Evolutionary conservation across 2,113 vertebrate genomes (phyloP).

Genomic region (Henicopernis longicauda): DNA sequence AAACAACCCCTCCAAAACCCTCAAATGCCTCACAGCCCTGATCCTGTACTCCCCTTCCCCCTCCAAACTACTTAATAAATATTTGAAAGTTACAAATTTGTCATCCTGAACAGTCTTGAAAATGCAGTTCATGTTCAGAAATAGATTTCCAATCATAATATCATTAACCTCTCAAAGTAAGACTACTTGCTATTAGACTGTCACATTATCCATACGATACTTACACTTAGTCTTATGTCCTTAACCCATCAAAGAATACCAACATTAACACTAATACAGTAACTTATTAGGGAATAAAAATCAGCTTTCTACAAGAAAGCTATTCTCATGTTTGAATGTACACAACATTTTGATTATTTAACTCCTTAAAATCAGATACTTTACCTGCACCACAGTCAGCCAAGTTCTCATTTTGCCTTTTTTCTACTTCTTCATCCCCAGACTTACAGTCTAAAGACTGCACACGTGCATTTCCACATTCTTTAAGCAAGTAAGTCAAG

Average conservation of each 20-base stretch:
- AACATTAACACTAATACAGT: background rate
- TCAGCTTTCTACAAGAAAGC: background rate
- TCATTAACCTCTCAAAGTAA: background rate
- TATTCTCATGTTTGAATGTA: background rate
- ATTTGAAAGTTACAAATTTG: background rate
- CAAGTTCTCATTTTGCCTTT: background rate
- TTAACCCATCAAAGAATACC: background rate
- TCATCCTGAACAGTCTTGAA: background rate
- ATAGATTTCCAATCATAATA: background rate
- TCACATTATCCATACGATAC: background rate
- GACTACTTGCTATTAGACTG: background rate
- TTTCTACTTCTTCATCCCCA: background rate
- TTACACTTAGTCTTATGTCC: background rate
- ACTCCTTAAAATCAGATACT: background rate
- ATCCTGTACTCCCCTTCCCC: background rate
- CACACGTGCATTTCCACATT: background rate
- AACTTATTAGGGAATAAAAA: background rate
- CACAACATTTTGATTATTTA: background rate
- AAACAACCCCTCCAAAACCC: background rate
- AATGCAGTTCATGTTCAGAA: background rate
- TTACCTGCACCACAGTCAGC: constrained; percentile 48
- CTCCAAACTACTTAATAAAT: background rate
- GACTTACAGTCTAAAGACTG: background rate
- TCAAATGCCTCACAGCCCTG: background rate
- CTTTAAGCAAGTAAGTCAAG: background rate